Evolutionary conservation across 2,797 vertebrate species (phyloP).

Genomic region (Enteromius treurensis): DNA sequence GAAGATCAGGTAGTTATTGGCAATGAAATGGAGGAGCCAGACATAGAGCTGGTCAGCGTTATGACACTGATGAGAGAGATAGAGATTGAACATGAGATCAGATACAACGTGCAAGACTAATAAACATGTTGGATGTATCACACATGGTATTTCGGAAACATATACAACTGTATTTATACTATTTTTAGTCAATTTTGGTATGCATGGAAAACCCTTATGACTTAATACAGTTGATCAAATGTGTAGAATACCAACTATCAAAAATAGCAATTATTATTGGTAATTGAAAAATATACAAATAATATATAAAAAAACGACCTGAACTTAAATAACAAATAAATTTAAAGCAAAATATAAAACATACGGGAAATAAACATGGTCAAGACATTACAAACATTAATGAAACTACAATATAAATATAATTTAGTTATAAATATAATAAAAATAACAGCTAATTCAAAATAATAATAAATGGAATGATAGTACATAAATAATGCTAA

Average conservation of each 20-base stretch:
- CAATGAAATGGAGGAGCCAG: slow-evolving; percentile 98
- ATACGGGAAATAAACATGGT: neutral
- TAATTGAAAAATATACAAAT: neutral
- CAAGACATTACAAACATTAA: neutral
- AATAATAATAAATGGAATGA: neutral
- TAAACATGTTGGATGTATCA: neutral
- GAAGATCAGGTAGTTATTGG: slow-evolving; percentile 98
- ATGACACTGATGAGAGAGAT: slow-evolving; percentile 83
- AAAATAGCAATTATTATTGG: neutral
- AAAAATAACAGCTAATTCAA: neutral
- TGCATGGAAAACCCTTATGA: neutral
- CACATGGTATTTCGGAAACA: neutral
- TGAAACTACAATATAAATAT: neutral
- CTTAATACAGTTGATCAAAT: neutral
- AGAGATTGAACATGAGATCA: neutral
- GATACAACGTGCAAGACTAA: neutral
- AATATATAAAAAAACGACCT: neutral
- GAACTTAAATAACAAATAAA: neutral
- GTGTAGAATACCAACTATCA: neutral
- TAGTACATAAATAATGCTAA: neutral
- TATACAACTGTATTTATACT: neutral
- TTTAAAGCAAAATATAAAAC: neutral
- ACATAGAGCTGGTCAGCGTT: slow-evolving; percentile 93
- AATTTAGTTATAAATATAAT: neutral
- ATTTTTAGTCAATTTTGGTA: neutral